Base-by-base conservation (phyloP, 2,888 invertebrate genomes). In the Phyto melanocephala region DNA sequence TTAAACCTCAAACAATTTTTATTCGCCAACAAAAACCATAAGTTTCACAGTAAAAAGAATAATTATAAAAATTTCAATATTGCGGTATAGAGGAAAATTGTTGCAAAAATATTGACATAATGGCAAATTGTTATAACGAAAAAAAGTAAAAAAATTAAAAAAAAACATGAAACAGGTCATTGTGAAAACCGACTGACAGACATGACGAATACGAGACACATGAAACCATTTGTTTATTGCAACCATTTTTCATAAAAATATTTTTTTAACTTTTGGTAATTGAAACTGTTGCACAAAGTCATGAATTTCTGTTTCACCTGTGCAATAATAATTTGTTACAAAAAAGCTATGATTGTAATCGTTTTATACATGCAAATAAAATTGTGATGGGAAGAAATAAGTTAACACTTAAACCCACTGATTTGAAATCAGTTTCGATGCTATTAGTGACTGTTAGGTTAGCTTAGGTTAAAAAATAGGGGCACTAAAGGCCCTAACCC, bases 51-150 rank as follows among this genome's bases (percentile, higher is more conserved):
- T n/a, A 33, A 68, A 28, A 17, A 40, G 13, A 37, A 15, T n/a
- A 20, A 15, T n/a, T n/a, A n/a, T n/a, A n/a, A n/a, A n/a, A 28
- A 28, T 28, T 28, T 28, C 3, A 28, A 28, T 5, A 58, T 58
- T 33, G 22, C 47, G 45, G 20, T 11, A 45, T 24, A 28, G 17
- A 33, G 33, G 1, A 28, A 45, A 4, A 3, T 42, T 58, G 6
- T 13, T 35, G n/a, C 8, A 33, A 47, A 71, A 58, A 35, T 58
- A 58, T 71, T 33, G 33, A 45, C 20, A 35, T n/a, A 56, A 70
- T 22, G n/a, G n/a, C n/a, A n/a, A n/a, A 28, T 28, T 28, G 28
- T 28, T 28, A 28, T 28, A 28, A n/a, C n/a, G n/a, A n/a, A n/a
- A n/a, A 28, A 28, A 28, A 28, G 28, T 28, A 5, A 5, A 6